Conservation (phyloP, 2,888 invertebrate genomes). For the Dicyrtomina minuta region DNA sequence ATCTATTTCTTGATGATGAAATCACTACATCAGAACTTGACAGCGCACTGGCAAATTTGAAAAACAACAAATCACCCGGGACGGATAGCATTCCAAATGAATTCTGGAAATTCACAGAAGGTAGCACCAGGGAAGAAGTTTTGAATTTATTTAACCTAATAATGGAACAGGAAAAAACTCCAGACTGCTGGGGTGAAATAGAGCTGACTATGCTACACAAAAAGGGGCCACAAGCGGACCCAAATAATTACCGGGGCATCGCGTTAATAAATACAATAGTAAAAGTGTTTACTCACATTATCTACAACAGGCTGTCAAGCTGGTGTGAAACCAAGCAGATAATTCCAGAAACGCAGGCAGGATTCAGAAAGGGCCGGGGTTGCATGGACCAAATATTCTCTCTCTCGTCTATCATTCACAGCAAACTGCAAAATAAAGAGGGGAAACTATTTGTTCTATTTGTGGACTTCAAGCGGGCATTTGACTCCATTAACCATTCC, state of each 20-base stretch:
- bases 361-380: slow-evolving; percentile 3
- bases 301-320: neutral
- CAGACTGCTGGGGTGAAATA: neutral
- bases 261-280: neutral
- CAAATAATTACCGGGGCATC: neutral
- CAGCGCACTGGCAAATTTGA: neutral
- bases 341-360: slow-evolving; percentile 15
- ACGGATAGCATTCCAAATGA: neutral
- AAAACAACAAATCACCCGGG: neutral
- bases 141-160: neutral
- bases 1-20: neutral
- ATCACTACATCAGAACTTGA: neutral
- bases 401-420: no score
- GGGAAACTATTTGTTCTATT: slow-evolving; percentile 6
- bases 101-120: neutral
- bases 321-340: slow-evolving; percentile 1
- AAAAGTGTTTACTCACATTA: neutral
- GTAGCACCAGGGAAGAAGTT: neutral
- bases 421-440: neutral
- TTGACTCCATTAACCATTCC: neutral
- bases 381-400: slow-evolving; percentile 21
- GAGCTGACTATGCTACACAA: neutral
- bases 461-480: slow-evolving; percentile 5
- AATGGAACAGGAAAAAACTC: neutral
- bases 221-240: neutral